Conservation (phyloP, 2,797 vertebrate genomes). For the Sitta carolinensis region DNA sequence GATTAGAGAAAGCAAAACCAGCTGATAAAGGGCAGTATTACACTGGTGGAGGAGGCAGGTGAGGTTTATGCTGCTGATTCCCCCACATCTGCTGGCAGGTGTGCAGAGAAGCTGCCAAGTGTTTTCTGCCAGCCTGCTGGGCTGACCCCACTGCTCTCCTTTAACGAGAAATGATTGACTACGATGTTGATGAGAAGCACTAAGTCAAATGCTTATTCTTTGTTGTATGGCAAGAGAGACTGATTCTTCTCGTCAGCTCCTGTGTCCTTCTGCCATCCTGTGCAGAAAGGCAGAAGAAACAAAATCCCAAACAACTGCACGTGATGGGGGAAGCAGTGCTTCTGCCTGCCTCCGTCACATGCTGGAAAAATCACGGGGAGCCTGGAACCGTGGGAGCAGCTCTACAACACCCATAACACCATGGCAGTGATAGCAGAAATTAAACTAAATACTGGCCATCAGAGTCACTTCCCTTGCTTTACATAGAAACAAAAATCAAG, state of each 20-base stretch:
- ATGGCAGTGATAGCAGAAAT: accelerated
- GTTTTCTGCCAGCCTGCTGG: not conserved
- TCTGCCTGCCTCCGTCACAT: not conserved
- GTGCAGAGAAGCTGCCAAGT: not conserved
- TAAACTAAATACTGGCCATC: not conserved
- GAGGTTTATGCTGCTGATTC: not conserved
- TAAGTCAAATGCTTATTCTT: not conserved
- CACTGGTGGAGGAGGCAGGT: not conserved
- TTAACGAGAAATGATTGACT: not conserved
- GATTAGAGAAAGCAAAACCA: not conserved
- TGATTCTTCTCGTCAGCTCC: not conserved
- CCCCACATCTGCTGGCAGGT: not conserved
- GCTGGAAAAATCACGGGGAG: not conserved
- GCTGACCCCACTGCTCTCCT: not conserved
- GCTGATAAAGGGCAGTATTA: not conserved
- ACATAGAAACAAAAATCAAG: not conserved
- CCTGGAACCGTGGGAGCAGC: not conserved
- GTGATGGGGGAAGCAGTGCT: not conserved
- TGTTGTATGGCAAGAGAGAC: not conserved
- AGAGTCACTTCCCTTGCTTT: not conserved
- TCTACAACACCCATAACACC: not conserved
- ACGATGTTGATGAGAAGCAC: not conserved
- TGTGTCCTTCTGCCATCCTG: not conserved
- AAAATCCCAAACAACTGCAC: not conserved
- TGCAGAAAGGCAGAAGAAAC: not conserved